Conservation (phyloP, 2,113 vertebrate genomes). For the Kobus ellipsiprymnus region DNA sequence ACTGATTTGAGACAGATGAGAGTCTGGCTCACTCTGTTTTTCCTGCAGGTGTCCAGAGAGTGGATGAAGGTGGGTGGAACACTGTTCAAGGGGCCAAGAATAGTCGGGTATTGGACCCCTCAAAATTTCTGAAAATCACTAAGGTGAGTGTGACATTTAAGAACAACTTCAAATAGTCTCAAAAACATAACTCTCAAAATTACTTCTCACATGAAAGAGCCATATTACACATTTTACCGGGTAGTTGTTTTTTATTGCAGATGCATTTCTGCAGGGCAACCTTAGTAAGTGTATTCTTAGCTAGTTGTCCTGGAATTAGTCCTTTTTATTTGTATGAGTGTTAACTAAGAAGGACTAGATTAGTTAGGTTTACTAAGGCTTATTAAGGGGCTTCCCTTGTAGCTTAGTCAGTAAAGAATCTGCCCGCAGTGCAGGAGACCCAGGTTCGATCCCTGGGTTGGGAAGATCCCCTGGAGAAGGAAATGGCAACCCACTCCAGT, state of each 20-base stretch:
- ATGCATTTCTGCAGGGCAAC: not conserved
- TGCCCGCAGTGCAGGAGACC: too few relatives aligned
- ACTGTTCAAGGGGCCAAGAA: constrained; percentile 97
- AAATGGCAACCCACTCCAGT: too few relatives aligned
- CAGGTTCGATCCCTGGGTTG: too few relatives aligned
- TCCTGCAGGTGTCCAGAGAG: constrained; percentile 83
- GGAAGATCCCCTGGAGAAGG: too few relatives aligned
- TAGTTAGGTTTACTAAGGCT: not conserved
- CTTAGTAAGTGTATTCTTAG: not conserved
- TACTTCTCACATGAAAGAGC: not conserved
- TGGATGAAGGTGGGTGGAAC: constrained; percentile 94
- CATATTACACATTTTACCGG: not conserved
- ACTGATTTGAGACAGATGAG: not conserved
- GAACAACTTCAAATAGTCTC: not conserved
- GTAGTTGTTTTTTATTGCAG: not conserved
- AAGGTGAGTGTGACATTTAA: constrained; percentile 85
- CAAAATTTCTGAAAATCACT: constrained; percentile 98
- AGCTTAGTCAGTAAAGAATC: too few relatives aligned
- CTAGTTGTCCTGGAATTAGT: not conserved
- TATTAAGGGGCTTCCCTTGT: not conserved
- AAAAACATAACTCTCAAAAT: not conserved
- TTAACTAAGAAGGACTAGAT: not conserved
- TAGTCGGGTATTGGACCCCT: constrained; percentile 96
- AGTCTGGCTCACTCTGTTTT: not conserved
- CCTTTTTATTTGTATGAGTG: not conserved